Evolutionary conservation across 2,888 invertebrate species (phyloP).

Genomic region (Tenthredo amoena): DNA sequence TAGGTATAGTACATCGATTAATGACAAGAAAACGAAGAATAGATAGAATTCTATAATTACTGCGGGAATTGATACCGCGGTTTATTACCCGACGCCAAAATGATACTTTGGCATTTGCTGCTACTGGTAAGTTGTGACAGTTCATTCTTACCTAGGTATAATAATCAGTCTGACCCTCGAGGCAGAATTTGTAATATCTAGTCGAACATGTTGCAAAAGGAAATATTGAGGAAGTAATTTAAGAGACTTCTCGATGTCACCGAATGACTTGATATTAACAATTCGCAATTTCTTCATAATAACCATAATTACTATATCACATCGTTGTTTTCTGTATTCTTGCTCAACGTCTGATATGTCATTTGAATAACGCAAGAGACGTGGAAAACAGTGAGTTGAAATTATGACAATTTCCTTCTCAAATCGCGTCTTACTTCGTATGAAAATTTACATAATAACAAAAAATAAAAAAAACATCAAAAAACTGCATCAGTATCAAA

Average conservation of each 20-base stretch:
- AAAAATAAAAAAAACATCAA: not conserved
- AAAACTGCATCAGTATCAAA: slow-evolving; percentile 9
- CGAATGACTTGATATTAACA: not conserved
- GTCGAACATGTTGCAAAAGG: not conserved
- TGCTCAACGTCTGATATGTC: slow-evolving; percentile 2
- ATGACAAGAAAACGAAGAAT: not conserved
- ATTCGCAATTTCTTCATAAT: slow-evolving; percentile 24
- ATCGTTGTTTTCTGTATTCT: slow-evolving; percentile 4
- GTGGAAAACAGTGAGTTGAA: not conserved
- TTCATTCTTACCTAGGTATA: not conserved
- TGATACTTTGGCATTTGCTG: slow-evolving; percentile 30
- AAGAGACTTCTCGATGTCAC: not conserved
- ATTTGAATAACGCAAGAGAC: slow-evolving; percentile 17
- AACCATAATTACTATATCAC: slow-evolving; percentile 22
- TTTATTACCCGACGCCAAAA: not conserved
- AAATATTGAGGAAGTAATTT: not conserved
- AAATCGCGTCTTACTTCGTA: not conserved
- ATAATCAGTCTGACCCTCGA: not conserved
- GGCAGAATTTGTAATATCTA: not conserved
- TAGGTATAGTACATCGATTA: not conserved
- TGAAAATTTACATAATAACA: not conserved
- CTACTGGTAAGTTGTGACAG: slow-evolving; percentile 25
- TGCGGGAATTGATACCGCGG: not conserved
- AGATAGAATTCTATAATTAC: not conserved
- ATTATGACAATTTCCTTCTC: not conserved